Base-by-base conservation (phyloP, 2,888 invertebrate species). In the Hydraecia micacea region DNA sequence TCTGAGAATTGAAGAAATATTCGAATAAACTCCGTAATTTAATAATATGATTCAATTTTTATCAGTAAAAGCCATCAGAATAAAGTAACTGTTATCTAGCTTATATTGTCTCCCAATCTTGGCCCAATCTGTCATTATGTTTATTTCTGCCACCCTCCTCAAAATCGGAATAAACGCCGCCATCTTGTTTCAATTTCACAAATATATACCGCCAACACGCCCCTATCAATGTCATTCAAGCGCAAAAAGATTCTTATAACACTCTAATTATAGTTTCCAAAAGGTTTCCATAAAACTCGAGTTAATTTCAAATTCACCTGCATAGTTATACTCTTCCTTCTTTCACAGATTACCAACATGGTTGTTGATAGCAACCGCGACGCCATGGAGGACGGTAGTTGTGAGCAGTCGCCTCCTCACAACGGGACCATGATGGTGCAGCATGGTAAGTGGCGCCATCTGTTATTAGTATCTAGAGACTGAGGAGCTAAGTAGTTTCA, bases 291-390 rank as follows among this genome's bases (percentile, higher is more conserved):
- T 4, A 46, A 7, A 21, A 21, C 67, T 46, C 21, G 6, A 32
- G 15, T 25, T 25, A 5, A 25, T 25, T 66, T 36, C 39, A 36
- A n/a, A 63, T 49, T n/a, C 32, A 49, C 25, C 60, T 65, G 65
- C 58, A 81, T 70, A 71, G 13, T 74, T 11, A 60, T 62, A 15
- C 25, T 80, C 21, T 65, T 67, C 39, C 70, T 76, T 68, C 63
- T 76, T 55, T 32, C 15, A 60, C 90, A 96, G 96, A 93, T 96
- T 55, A 95, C 95, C 46, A 95, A 87, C 85, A 96, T 96, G 96
- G 95, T 95, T 84, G 94, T 96, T 11, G 96, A 97, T 80, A 87
- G 79, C 8, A 90, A 89, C 67, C 93, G 95, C 0, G 96, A 96
- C 2, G 90, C 89, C 3, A 93, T 96, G 91, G 96, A 96, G 25